Evolutionary conservation across 2,888 invertebrate genomes (phyloP), one percentile per base, ranked within the genome.

Genomic region (Zootermopsis nevadensis): DNA sequence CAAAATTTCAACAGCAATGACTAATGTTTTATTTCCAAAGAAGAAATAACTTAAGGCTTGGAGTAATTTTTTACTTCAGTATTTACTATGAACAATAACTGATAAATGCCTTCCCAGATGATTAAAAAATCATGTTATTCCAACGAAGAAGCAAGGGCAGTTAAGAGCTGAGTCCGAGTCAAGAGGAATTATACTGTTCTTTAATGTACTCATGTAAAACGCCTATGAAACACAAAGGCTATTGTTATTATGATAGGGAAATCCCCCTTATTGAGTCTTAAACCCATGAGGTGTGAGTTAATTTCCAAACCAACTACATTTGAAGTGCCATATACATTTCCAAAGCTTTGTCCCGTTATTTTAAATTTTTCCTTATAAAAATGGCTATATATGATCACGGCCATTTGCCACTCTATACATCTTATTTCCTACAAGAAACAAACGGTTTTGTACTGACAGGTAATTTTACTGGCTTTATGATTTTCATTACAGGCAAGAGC

Each of bases 21-120:
- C 27, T 76, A 77, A 77, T 55, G 31, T 55, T 77, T 55, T 77
- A 53, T 77, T 79, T 66, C 66, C 79, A 79, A 79, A 79, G 53
- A 66, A 79, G 66, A 79, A 79, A 35, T 60, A 77, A 77, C 66
- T 60, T 79, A 38, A 79, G 79, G 66, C 79, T 66, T 60, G n/a
- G 77, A 77, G 53, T 66, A 31, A n/a, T 74, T 19, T 77, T 77
- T 55, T 77, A 19, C 35, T 79, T 79, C 79, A 79, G 79, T 79
- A 60, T 79, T 79, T 79, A 79, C 66, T n/a, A 79, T 66, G 79
- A 79, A 79, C 66, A 79, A 79, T 79, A n/a, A n/a, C n/a, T n/a
- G n/a, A n/a, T 79, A 79, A 66, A 79, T 66, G 10, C 35, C 33
- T 7, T 79, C 66, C 60, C 79, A 55, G 30, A 33, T 60, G 27